Base-by-base conservation (phyloP, 1,140 invertebrate species). In the Pissodes strobi region DNA sequence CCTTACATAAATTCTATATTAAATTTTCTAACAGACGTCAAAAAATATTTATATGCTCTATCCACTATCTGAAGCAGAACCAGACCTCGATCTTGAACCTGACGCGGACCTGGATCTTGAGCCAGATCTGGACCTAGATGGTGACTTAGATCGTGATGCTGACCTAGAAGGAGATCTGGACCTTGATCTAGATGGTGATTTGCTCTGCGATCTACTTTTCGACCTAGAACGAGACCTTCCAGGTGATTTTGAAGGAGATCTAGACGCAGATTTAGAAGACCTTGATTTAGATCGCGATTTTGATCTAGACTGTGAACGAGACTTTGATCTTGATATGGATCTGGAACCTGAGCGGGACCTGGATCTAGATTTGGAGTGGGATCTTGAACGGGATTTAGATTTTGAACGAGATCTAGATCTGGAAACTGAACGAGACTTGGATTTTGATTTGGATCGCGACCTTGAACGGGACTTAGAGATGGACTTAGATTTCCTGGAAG, bases 41-140 rank as follows among this genome's bases (percentile, higher is more conserved):
- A 13, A 9, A 56, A 48, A 63, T 10, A 12, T 43, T 41, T 2
- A 38, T 21, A 57, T 25, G 30, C 21, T 34, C 27, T 67, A n/a
- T n/a, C n/a, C 45, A 57, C 55, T 62, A 6, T 51, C 53, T 8
- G 52, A 63, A 2, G 22, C 53, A 0, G 30, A 61, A 25, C 39
- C 39, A 22, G 51, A 63, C 17, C 37, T 46, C 37, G 43, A 63
- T 38, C 43, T 57, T 45, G 64, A 73, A 38, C 70, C 72, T 51
- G 70, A 78, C 45, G n/a, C n/a, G n/a, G n/a, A n/a, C n/a, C 67
- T n/a, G 15, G 78, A 80, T 23, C 74, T 62, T 19, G 79, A 82
- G 19, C 69, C 56, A 13, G 79, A 74, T 17, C 48, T 49, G 15
- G 76, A 79, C 51, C 57, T 65, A 19, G 43, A 68, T 4, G 73